Evolutionary conservation across 2,113 vertebrate genomes (phyloP).

Genomic region (Gracilinanus agilis): DNA sequence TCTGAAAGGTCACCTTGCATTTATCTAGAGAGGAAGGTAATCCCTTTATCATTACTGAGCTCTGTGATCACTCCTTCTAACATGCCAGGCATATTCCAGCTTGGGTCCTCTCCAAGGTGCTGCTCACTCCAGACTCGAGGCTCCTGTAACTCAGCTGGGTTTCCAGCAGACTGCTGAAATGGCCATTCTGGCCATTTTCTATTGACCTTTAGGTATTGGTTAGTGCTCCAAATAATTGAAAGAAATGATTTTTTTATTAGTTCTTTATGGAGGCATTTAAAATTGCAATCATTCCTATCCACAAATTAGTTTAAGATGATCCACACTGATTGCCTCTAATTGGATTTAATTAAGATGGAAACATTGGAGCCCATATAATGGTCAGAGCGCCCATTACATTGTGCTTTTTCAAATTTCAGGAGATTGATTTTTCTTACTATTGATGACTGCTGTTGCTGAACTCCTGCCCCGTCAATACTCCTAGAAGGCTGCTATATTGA

Average conservation of each 20-base stretch:
- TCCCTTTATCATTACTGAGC: slow-evolving; percentile 82
- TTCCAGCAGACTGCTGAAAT: slow-evolving; percentile 59
- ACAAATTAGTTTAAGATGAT: slow-evolving; percentile 62
- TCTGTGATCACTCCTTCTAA: slow-evolving; percentile 76
- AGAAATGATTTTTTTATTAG: slow-evolving; percentile 82
- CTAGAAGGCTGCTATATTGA: slow-evolving; percentile 61
- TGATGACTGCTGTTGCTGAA: slow-evolving; percentile 56
- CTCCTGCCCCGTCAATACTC: slow-evolving; percentile 28
- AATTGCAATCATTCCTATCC: slow-evolving; percentile 73
- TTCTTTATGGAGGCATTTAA: slow-evolving; percentile 78
- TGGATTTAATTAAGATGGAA: slow-evolving; percentile 78
- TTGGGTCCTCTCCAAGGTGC: slow-evolving; percentile 71
- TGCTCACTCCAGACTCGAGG: slow-evolving; percentile 73
- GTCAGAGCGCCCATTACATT: not conserved
- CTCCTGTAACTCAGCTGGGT: slow-evolving; percentile 69
- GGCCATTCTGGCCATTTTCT: slow-evolving; percentile 64
- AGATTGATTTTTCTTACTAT: slow-evolving; percentile 55
- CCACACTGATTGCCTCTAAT: slow-evolving; percentile 68
- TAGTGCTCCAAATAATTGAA: slow-evolving; percentile 82
- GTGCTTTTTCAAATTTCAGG: slow-evolving; percentile 64
- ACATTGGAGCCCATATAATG: slow-evolving; percentile 42
- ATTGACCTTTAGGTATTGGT: slow-evolving; percentile 79
- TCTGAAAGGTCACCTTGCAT: slow-evolving; percentile 83
- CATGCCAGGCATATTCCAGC: slow-evolving; percentile 72
- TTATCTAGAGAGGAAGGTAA: slow-evolving; percentile 80